phyloP scores from a whole-genome alignment of 35 echinoderm and acorn worm genomes.

The Lytechinus pictus region DNA sequence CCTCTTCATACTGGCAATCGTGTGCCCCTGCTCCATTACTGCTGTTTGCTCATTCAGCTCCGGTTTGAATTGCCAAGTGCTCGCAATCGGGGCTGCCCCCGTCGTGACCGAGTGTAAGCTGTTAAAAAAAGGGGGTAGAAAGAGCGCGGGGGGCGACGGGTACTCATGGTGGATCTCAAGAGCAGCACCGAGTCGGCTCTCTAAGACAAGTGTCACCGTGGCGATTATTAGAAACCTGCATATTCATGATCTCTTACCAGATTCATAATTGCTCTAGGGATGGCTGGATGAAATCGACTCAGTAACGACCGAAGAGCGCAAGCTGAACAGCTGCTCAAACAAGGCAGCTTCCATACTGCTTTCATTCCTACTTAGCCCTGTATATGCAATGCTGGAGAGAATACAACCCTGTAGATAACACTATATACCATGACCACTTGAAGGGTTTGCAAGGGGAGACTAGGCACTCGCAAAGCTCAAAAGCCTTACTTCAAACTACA shows the following conservation, averaged over 20 bases:
- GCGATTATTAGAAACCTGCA: constrained; percentile 49
- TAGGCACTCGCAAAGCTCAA: background rate
- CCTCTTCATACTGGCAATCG: constrained; percentile 22
- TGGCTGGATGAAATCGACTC: constrained; percentile 50
- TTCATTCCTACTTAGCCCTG: constrained; percentile 28
- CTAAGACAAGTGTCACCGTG: constrained; percentile 48
- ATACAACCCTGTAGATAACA: background rate
- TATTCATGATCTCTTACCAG: constrained; percentile 54
- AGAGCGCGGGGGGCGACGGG: background rate
- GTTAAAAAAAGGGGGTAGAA: background rate
- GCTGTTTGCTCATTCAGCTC: constrained; percentile 48
- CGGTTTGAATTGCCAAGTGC: constrained; percentile 55
- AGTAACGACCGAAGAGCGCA: constrained; percentile 40
- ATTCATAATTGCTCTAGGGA: constrained; percentile 52
- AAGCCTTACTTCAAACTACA: background rate
- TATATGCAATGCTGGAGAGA: background rate
- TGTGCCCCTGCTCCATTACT: constrained; percentile 45
- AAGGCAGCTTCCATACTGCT: constrained; percentile 24
- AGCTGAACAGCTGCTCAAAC: constrained; percentile 51
- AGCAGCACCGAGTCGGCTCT: constrained; percentile 44
- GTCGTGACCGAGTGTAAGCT: background rate
- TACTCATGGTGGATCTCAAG: constrained; percentile 5
- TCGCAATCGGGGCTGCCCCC: constrained; percentile 33
- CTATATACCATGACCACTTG: background rate
- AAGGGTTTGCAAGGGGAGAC: background rate